Evolutionary conservation across 1,140 invertebrate species (phyloP), one percentile per base, ranked within the genome.

Genomic region (Caenorhabditis tropicalis): DNA sequence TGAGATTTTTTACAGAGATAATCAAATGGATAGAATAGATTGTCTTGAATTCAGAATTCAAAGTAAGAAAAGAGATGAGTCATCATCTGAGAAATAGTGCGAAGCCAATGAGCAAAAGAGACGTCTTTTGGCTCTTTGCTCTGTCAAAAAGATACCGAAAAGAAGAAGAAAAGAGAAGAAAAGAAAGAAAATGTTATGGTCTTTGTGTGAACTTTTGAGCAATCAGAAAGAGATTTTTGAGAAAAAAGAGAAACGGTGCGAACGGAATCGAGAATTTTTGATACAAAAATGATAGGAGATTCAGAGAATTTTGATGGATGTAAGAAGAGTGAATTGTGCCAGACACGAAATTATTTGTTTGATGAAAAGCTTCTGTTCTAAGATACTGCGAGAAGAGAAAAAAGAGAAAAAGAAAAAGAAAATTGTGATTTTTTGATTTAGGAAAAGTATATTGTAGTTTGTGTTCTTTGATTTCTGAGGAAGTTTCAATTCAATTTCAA

Each of bases 131-230:
- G 65, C 65, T 39, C 65, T 39, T 43, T 74, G 65, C 65, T 82
- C 51, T 46, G 33, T 21, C 27, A 27, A 39, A 43, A 43, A 60
- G 33, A 82, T 82, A 29, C 36, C 15, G 27, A 33, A 16, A 27
- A 60, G 29, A 39, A 39, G 19, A 36, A 53, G 79, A 51, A 36
- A 21, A 33, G 33, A 43, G 29, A 46, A 46, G 36, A 46, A 24
- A 43, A 31, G n/a, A 21, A 46, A 46, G 21, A 81, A 36, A 82
- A 82, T 82, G 81, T 58, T 56, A 53, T 60, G 81, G 65, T 81
- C 79, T 56, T 51, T 56, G 46, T 81, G 79, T 53, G 51, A 81
- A 81, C 79, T 81, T 81, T 81, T 81, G 79, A 81, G 48, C 79
- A 81, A 81, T 81, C 79, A 53, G 49, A 48, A 21, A 24, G 9